Percentiles rank a stretch among this genome's conserved stretches.
Evolutionary conservation across 1,140 invertebrate species (phyloP).

Genomic region (Drosophila pandora): DNA sequence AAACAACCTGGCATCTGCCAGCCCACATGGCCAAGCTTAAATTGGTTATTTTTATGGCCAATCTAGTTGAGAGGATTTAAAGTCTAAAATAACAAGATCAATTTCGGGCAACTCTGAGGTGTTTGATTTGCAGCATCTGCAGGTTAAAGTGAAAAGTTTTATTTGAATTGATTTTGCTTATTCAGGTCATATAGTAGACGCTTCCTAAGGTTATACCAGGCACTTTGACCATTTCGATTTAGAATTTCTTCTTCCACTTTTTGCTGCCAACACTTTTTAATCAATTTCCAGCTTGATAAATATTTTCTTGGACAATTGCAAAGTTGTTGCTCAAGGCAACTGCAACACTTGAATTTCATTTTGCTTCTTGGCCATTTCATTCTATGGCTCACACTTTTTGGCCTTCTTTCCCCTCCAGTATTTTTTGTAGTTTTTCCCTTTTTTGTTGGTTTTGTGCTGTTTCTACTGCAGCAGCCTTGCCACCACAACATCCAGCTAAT

Average conservation of each 20-base stretch:
- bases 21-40: slow-evolving; percentile 13
- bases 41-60: slow-evolving; percentile 11
- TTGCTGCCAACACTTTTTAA: slow-evolving; percentile 33
- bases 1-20: slow-evolving; percentile 18
- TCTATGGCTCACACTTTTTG: slow-evolving; percentile 30
- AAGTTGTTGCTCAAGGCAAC: slow-evolving; percentile 36
- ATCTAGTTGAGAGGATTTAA: slow-evolving; percentile 14
- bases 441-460: not conserved
- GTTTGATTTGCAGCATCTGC: not conserved
- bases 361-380: slow-evolving; percentile 19
- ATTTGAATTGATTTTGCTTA: slow-evolving; percentile 4
- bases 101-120: not conserved
- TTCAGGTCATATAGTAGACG: not conserved
- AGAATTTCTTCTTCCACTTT: slow-evolving; percentile 12
- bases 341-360: slow-evolving; percentile 54
- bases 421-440: slow-evolving; percentile 6
- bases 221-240: not conserved
- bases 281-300: slow-evolving; percentile 49
- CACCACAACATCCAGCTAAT: slow-evolving; percentile 63
- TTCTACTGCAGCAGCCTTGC: slow-evolving; percentile 2
- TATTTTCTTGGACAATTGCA: slow-evolving; percentile 50
- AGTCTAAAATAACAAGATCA: not conserved
- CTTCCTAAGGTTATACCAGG: not conserved
- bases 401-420: slow-evolving; percentile 17
- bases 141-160: not conserved